Evolutionary conservation across 2,113 vertebrate genomes (phyloP).

Genomic region (Corythaeola cristata): DNA sequence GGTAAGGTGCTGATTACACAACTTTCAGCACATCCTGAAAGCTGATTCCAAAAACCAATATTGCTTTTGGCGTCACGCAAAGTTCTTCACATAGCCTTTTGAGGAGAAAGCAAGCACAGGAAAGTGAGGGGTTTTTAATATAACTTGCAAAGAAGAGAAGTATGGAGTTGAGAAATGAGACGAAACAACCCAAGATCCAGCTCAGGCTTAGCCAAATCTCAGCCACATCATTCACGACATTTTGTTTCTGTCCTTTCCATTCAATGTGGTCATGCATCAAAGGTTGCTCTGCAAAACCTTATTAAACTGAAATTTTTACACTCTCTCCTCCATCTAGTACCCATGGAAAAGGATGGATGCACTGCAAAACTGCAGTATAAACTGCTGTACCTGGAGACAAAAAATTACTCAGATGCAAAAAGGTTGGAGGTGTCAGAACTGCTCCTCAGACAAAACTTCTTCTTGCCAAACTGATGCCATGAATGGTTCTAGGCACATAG

Average conservation of each 20-base stretch:
- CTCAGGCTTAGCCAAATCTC: neutral
- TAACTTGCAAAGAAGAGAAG: neutral
- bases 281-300: neutral
- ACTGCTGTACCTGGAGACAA: neutral
- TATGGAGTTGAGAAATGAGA: neutral
- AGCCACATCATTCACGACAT: neutral
- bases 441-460: neutral
- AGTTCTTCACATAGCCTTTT: conserved; percentile 27
- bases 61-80: conserved; percentile 32
- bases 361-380: neutral
- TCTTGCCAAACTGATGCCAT: neutral
- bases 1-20: conserved; percentile 46
- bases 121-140: neutral
- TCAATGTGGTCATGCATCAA: neutral
- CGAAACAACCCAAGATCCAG: neutral
- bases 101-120: conserved; percentile 18
- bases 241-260: neutral
- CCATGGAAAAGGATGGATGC: neutral
- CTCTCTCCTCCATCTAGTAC: neutral
- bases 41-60: conserved; percentile 58
- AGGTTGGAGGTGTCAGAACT: neutral
- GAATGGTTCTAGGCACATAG: neutral
- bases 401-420: neutral
- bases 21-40: conserved; percentile 63
- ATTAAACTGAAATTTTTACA: neutral